These are phyloP conservation scores for Centropus bengalensis DNA, from an alignment of 2,113 vertebrate species.

Conservation along the genomic window DNA sequence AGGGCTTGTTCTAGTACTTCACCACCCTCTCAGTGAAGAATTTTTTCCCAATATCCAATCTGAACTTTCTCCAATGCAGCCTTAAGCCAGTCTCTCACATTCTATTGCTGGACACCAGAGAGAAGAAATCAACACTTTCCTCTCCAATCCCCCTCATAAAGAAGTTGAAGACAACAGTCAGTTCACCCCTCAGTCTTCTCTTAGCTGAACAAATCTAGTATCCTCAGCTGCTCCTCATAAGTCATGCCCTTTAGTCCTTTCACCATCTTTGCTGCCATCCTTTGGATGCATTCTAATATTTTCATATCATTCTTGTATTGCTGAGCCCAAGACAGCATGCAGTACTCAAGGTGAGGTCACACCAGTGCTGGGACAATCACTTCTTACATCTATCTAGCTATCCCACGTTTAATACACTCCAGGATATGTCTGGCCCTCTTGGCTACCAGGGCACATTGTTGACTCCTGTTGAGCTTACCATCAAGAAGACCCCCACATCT, in stretches of 20 bases:
- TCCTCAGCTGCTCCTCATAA: background rate
- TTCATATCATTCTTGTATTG: background rate
- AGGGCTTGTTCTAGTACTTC: background rate
- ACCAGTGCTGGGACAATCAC: background rate
- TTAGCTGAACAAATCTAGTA: background rate
- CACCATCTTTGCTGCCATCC: background rate
- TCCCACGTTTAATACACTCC: background rate
- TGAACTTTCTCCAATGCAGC: background rate
- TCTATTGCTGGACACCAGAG: background rate
- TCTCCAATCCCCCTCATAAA: background rate
- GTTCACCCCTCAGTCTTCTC: background rate
- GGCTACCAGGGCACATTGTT: background rate
- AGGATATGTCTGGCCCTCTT: background rate
- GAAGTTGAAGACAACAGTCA: background rate
- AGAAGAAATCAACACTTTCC: background rate
- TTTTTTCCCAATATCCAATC: background rate
- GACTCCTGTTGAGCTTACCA: too few relatives aligned
- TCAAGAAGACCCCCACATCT: too few relatives aligned
- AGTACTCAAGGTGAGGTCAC: background rate
- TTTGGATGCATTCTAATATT: background rate
- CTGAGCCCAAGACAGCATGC: background rate
- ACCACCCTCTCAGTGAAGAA: background rate
- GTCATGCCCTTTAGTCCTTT: background rate
- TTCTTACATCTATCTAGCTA: background rate
- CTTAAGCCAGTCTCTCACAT: background rate